Conservation (phyloP, 2,113 vertebrate genomes). For the Spilogale gracilis region DNA sequence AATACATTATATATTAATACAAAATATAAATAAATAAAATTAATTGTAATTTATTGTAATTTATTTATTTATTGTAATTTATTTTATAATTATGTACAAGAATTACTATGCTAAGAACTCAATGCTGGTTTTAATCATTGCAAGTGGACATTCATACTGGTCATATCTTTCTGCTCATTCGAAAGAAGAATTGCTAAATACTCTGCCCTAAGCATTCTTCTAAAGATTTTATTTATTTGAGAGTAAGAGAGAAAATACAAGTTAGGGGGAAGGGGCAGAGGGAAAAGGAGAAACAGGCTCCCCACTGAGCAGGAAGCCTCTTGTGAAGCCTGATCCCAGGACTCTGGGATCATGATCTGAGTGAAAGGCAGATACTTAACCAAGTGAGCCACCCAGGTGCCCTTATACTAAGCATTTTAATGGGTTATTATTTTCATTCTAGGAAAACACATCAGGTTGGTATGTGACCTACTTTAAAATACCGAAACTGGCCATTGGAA, state of each 20-base stretch:
- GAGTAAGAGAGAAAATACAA: neutral
- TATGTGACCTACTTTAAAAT: conserved; percentile 19
- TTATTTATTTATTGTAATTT: neutral
- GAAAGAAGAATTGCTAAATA: neutral
- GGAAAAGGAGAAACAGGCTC: neutral
- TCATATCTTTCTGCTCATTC: neutral
- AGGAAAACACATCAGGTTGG: neutral
- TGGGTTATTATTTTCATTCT: neutral
- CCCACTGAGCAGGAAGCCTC: neutral
- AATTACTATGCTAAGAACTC: neutral
- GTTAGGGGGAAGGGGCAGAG: neutral
- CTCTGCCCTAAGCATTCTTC: neutral
- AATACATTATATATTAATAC: too few relatives aligned
- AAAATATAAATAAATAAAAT: too few relatives aligned
- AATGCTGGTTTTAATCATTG: neutral
- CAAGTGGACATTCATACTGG: neutral
- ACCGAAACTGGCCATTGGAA: neutral
- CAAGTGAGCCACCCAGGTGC: neutral
- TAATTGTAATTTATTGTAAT: too few relatives aligned
- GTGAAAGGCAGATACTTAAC: neutral
- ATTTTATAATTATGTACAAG: conserved; percentile 4
- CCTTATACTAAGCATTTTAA: neutral
- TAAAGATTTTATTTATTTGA: neutral
- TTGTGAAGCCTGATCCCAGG: neutral
- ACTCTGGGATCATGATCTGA: neutral